Base-by-base conservation (phyloP, 1,140 invertebrate genomes). In the Gonatopus flavifemur region DNA sequence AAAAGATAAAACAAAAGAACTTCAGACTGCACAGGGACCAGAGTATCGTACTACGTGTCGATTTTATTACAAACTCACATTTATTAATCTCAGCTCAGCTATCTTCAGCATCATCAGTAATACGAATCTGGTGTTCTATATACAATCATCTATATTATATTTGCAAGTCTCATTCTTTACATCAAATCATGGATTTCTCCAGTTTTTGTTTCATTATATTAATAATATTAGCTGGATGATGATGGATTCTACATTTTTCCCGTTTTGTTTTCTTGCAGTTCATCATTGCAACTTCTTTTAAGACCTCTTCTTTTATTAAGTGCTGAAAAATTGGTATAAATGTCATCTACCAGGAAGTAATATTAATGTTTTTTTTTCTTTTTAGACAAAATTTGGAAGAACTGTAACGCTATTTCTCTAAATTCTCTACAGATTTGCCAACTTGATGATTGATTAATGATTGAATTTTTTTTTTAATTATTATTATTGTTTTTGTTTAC, bases 291-390 rank as follows among this genome's bases (percentile, higher is more conserved):
- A n/a, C n/a, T n/a, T n/a, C n/a, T n/a, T n/a, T n/a, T n/a, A n/a
- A n/a, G n/a, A n/a, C n/a, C n/a, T n/a, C n/a, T n/a, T n/a, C 61
- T 57, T 57, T 62, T 58, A 52, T 13, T 67, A 64, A 62, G 65
- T 64, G 67, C 62, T 69, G 64, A 66, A 69, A 69, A 69, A 69
- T 67, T 43, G 63, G 65, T 69, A 69, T 67, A 69, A 69, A 69
- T 66, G 55, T 69, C 67, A 62, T 49, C 66, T 66, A 66, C 64
- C 52, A 58, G 62, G 59, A 58, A 64, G 50, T 59, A 61, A 62
- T 62, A 64, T 57, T 65, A 69, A 53, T 65, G 61, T 52, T 62
- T 51, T 56, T 61, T 49, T 69, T 51, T 49, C 57, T 56, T 56
- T 61, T 67, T 66, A 61, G 61, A 66, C 31, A 66, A 60, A 67